Evolutionary conservation across 2,113 vertebrate species (phyloP).

Genomic region (Parotia lawesii): DNA sequence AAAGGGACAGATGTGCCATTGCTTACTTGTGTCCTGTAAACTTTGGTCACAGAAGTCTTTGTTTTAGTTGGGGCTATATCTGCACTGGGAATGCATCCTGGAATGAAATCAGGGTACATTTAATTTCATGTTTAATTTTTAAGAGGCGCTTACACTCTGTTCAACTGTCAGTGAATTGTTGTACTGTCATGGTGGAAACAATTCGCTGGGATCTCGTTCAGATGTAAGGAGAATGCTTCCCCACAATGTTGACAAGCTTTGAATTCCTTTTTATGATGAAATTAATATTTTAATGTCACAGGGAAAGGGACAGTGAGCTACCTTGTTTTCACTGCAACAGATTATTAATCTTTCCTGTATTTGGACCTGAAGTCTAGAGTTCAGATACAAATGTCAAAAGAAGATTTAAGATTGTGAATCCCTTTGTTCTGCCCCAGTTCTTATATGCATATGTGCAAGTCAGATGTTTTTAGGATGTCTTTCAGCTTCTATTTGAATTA

Average conservation of each 20-base stretch:
- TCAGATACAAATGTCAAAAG: background rate
- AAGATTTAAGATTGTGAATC: background rate
- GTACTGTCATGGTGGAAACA: background rate
- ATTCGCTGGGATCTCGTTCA: background rate
- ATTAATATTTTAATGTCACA: background rate
- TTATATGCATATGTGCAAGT: background rate
- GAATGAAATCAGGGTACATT: background rate
- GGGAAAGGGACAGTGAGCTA: background rate
- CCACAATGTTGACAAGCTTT: background rate
- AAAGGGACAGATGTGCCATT: background rate
- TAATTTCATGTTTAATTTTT: background rate
- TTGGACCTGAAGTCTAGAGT: background rate
- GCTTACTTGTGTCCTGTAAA: background rate
- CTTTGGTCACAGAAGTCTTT: background rate
- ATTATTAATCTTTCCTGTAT: background rate
- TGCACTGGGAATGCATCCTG: background rate
- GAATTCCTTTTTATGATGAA: background rate
- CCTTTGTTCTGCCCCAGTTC: background rate
- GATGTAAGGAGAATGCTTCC: background rate
- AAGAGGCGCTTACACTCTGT: background rate
- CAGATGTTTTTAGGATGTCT: background rate
- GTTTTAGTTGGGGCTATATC: background rate
- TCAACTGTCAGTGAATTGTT: background rate
- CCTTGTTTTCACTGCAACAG: background rate
- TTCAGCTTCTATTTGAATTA: background rate